Evolutionary conservation across 2,797 vertebrate genomes (phyloP), one percentile per base, ranked within the genome.

Genomic region (Gobio occitaniae): DNA sequence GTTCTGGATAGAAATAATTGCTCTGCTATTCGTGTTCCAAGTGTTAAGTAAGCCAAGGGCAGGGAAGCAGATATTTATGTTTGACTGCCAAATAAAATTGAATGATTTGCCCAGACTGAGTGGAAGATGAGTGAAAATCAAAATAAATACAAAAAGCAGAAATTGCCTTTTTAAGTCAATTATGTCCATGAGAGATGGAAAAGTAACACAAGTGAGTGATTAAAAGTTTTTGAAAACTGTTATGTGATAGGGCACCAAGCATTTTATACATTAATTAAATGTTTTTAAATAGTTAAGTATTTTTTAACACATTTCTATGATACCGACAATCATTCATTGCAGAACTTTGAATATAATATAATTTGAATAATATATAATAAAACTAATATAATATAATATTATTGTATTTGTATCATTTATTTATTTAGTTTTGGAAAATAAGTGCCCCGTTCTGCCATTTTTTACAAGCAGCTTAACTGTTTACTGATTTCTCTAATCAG

Each of bases 31-130:
- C 12, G 10, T 32, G 36, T 78, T 85, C 86, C 84, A 69, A 80
- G 66, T 66, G 29, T 29, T 70, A 65, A 54, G 63, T 50, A 61
- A 78, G 82, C 61, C 25, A 54, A 52, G 61, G 72, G 83, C 52
- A 83, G 75, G 54, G 12, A 77, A 86, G 44, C 12, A 59, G 68
- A 80, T 86, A 87, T 89, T 87, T 87, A 63, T 84, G 75, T 87
- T 88, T 47, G 79, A 17, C 52, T 52, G 82, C 78, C 87, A 90
- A 89, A 63, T 80, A 72, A 88, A 86, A 87, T 84, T 80, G 84
- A 83, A 89, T 88, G 88, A 86, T 89, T 83, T 84, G 74, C 70
- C 48, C 87, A 80, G 84, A 69, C 77, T 36, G 61, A 84, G 74
- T 63, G 71, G 80, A 88, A 69, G 80, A 85, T n/a, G 52, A 83